These are phyloP conservation scores for Dicranocentrus wangi DNA, from an alignment of 2,888 invertebrate genomes.

Conservation along the genomic window DNA sequence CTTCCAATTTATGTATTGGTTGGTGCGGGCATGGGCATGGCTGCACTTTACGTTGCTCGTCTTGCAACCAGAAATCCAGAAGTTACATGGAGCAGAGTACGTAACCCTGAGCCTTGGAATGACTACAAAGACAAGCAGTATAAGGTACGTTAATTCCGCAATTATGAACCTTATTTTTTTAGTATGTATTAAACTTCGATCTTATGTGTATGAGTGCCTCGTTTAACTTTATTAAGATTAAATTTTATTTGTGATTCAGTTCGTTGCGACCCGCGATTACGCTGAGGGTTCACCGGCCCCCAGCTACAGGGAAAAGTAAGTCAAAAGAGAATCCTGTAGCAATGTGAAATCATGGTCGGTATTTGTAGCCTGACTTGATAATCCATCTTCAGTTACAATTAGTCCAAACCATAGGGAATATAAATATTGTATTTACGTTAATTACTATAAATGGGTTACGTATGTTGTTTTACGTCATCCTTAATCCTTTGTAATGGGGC, in stretches of 20 bases:
- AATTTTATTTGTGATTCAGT: slow-evolving; percentile 49
- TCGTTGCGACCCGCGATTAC: slow-evolving; percentile 67
- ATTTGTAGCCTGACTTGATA: slow-evolving; percentile 22
- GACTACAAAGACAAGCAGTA: slow-evolving; percentile 68
- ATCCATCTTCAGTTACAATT: slow-evolving; percentile 29
- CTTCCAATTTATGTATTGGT: slow-evolving; percentile 69
- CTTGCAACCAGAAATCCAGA: slow-evolving; percentile 63
- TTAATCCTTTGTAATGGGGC: slow-evolving; percentile 22
- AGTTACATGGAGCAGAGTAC: slow-evolving; percentile 62
- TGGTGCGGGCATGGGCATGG: slow-evolving; percentile 57
- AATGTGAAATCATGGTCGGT: slow-evolving; percentile 11
- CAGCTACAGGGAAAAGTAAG: slow-evolving; percentile 60
- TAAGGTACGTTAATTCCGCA: slow-evolving; percentile 60
- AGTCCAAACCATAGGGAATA: slow-evolving; percentile 47
- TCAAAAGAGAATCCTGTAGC: slow-evolving; percentile 19
- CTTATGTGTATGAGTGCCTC: too few species aligned
- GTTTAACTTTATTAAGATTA: neutral
- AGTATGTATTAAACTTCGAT: too few species aligned
- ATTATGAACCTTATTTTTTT: neutral
- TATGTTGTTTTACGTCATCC: slow-evolving; percentile 1
- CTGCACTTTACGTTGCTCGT: slow-evolving; percentile 62
- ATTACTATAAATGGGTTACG: slow-evolving; percentile 19
- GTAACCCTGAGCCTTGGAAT: slow-evolving; percentile 70
- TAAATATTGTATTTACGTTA: slow-evolving; percentile 27
- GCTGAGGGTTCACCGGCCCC: slow-evolving; percentile 66